A percentile compares a stretch with the other conserved stretches of the same genome.
Evolutionary conservation across 2,113 vertebrate genomes (phyloP).

Genomic region (Oncorhynchus keta): DNA sequence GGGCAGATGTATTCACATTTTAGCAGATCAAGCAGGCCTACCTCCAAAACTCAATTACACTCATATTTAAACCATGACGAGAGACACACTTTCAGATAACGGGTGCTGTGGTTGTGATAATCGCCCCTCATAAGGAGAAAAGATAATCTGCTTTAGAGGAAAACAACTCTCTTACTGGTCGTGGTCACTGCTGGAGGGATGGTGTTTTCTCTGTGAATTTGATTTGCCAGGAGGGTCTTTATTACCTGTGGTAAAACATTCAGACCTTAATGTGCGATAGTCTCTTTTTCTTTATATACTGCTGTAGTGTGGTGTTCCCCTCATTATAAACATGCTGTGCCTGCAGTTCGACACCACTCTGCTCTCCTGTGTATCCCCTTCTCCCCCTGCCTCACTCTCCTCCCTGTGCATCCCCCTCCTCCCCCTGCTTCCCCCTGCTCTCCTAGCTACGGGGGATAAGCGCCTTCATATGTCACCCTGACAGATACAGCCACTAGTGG

Average conservation of each 20-base stretch:
- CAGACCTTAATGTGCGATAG: slow-evolving; percentile 61
- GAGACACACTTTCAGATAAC: slow-evolving; percentile 1
- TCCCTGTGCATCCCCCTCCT: too few species aligned
- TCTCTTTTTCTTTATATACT: slow-evolving; percentile 59
- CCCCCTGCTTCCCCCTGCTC: neutral
- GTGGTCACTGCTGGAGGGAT: slow-evolving; percentile 27
- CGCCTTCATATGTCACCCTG: slow-evolving; percentile 68
- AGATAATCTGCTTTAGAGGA: slow-evolving; percentile 11
- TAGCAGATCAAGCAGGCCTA: slow-evolving; percentile 31
- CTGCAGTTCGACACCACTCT: slow-evolving; percentile 59
- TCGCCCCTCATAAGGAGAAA: too few species aligned
- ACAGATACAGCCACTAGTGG: slow-evolving; percentile 54
- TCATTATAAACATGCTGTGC: slow-evolving; percentile 73
- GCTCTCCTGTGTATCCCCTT: slow-evolving; percentile 36
- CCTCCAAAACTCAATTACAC: slow-evolving; percentile 26
- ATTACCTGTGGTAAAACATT: too few species aligned
- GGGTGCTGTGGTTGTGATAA: neutral
- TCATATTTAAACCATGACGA: neutral
- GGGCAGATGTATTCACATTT: neutral
- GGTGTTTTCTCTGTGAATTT: slow-evolving; percentile 55
- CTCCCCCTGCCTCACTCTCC: neutral
- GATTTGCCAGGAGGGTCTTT: slow-evolving; percentile 58
- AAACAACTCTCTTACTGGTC: slow-evolving; percentile 38
- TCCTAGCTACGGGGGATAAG: slow-evolving; percentile 54
- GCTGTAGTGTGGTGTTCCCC: slow-evolving; percentile 53